Evolutionary conservation across 1,140 invertebrate genomes (phyloP).

Genomic region (Plodia interpunctella): DNA sequence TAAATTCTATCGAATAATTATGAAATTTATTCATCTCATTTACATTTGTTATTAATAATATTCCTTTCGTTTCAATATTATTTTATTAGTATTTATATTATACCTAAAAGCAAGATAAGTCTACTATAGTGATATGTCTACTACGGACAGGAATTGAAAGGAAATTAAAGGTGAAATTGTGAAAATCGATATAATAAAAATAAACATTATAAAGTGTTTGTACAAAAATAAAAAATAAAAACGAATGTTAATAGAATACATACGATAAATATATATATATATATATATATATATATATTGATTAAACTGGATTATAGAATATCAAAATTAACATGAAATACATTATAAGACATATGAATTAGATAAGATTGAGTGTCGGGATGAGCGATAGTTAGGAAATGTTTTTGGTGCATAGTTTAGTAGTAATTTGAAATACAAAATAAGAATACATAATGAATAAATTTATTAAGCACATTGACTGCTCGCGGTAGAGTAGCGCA

Average conservation of each 20-base stretch:
- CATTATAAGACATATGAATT: background rate
- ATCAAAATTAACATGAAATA: background rate
- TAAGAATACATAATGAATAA: constrained; percentile 23
- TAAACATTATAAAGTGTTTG: constrained; percentile 34
- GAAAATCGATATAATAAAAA: constrained; percentile 20
- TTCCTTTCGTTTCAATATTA: too few species aligned
- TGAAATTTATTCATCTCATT: too few species aligned
- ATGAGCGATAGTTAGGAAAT: constrained; percentile 30
- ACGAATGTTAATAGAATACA: constrained; percentile 32
- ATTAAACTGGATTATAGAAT: background rate
- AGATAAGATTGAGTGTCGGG: background rate
- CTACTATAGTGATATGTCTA: constrained; percentile 6
- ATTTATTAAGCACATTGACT: constrained; percentile 59
- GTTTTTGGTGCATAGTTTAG: constrained; percentile 55
- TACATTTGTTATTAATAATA: too few species aligned
- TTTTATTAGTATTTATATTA: too few species aligned
- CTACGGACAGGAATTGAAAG: constrained; percentile 42
- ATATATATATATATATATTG: constrained; percentile 14
- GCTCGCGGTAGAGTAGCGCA: constrained; percentile 72
- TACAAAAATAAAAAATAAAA: constrained; percentile 51
- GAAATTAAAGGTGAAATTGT: constrained; percentile 13
- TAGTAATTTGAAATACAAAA: constrained; percentile 16
- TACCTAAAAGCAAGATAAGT: too few species aligned
- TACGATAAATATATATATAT: constrained; percentile 23
- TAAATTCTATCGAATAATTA: too few species aligned